Base-by-base conservation (phyloP, 2,797 vertebrate species). In the Myripristis jacobus region DNA sequence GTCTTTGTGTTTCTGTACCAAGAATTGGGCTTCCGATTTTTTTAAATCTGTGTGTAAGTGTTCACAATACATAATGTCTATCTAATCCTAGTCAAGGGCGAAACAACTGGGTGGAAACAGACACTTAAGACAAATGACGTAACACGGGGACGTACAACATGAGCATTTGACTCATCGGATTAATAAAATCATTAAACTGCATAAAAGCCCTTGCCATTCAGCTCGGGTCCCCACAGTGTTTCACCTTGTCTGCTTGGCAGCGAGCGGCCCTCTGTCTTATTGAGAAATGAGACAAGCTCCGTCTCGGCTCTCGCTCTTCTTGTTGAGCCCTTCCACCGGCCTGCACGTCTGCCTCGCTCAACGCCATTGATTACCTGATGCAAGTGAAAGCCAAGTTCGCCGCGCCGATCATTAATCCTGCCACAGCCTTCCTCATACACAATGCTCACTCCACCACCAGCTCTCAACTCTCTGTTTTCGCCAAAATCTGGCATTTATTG, bases 191-290 rank as follows among this genome's bases (percentile, higher is more conserved):
- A 84, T 89, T 91, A 87, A 84, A 86, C 81, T 87, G 85, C 81
- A 86, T 86, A 66, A 91, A 91, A 91, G 87, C 86, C 85, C 81
- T 78, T 82, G 86, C 81, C 80, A 83, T 90, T 90, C 89, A 90
- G 74, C 82, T 59, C 1, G 54, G 81, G 69, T 80, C 83, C 83
- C 83, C 58, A 66, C 69, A 57, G 88, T 78, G 87, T 89, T 88
- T 91, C 90, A 91, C 92, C 90, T 92, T 92, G 91, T 92, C 91
- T 88, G 86, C 78, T 88, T 84, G 80, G 81, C 82, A 82, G 87
- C 65, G 57, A 83, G 62, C 72, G 66, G 73, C 80, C 70, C 86
- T 94, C 81, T 73, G 87, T 94, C 92, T 92, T 92, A 57, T 81
- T 92, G 92, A 93, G 88, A 77, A 91, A 94, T 92, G 89, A 87